A percentile compares a stretch with the other conserved stretches of the same genome.
Evolutionary conservation across 2,888 invertebrate species (phyloP).

Genomic region (Agriopis aurantiaria): DNA sequence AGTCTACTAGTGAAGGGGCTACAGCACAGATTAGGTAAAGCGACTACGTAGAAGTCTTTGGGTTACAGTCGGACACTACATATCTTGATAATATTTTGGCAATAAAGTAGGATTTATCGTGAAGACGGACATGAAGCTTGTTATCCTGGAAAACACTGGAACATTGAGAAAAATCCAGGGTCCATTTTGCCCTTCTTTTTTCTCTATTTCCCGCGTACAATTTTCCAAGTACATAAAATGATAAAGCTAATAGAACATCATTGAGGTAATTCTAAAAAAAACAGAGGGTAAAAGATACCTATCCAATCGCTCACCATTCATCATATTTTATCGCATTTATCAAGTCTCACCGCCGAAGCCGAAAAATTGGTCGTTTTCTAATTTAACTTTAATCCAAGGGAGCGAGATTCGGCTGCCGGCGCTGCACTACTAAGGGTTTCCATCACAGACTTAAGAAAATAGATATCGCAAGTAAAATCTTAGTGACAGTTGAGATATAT

Average conservation of each 20-base stretch:
- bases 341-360: slow-evolving; percentile 29
- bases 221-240: no score
- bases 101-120: no score
- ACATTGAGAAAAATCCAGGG: no score
- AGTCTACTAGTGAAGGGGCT: no score
- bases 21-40: no score
- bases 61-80: no score
- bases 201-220: no score
- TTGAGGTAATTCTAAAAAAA: not conserved
- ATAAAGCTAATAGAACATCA: not conserved
- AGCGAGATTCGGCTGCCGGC: slow-evolving; percentile 50
- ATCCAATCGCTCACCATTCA: slow-evolving; percentile 23
- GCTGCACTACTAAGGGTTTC: slow-evolving; percentile 42
- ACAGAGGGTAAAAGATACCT: not conserved
- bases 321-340: slow-evolving; percentile 33
- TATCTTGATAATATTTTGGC: no score
- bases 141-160: no score
- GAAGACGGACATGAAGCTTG: no score
- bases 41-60: no score
- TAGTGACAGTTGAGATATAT: not conserved
- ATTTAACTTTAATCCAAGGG: slow-evolving; percentile 56
- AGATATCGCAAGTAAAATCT: not conserved
- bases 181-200: no score
- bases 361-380: slow-evolving; percentile 51
- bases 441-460: not conserved